A percentile compares a stretch with the other conserved stretches of the same genome.
phyloP scores from a whole-genome alignment of 2,888 invertebrate species.

The Drosophila kambysellisi region DNA sequence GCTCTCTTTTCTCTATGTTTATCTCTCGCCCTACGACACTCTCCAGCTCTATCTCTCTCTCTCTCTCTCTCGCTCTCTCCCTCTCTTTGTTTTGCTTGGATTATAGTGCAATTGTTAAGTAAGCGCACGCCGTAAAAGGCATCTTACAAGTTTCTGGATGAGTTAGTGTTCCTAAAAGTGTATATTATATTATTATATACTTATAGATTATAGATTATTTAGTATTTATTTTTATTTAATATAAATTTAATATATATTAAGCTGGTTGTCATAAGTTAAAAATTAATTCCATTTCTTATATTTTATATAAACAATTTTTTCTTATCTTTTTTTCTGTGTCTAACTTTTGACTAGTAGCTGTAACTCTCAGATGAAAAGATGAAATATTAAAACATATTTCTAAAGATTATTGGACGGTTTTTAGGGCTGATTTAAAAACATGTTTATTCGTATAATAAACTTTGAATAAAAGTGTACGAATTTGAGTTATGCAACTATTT shows the following conservation, averaged over 20 bases:
- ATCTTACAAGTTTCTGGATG: not conserved
- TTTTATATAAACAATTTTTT: no score
- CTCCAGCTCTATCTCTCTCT: constrained; percentile 14
- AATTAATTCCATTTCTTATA: not conserved
- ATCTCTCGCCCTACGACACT: constrained; percentile 19
- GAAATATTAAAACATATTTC: not conserved
- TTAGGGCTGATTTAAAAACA: not conserved
- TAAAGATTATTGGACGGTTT: not conserved
- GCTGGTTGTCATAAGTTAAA: not conserved
- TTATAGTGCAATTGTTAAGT: constrained; percentile 42
- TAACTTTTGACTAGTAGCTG: not conserved
- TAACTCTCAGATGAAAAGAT: not conserved
- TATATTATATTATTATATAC: not conserved
- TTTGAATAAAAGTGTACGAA: not conserved
- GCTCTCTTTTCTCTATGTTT: constrained; percentile 4
- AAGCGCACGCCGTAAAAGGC: constrained; percentile 3
- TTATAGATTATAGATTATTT: not conserved
- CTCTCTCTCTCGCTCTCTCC: constrained; percentile 17
- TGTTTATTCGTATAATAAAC: not conserved
- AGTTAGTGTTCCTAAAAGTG: not conserved
- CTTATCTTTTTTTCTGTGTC: not conserved
- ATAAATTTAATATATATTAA: not conserved
- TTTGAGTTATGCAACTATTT: not conserved
- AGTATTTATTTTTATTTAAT: not conserved
- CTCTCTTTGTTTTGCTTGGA: constrained; percentile 26